Base-by-base conservation (phyloP, 2,888 invertebrate species). In the Lathronympha strigana region DNA sequence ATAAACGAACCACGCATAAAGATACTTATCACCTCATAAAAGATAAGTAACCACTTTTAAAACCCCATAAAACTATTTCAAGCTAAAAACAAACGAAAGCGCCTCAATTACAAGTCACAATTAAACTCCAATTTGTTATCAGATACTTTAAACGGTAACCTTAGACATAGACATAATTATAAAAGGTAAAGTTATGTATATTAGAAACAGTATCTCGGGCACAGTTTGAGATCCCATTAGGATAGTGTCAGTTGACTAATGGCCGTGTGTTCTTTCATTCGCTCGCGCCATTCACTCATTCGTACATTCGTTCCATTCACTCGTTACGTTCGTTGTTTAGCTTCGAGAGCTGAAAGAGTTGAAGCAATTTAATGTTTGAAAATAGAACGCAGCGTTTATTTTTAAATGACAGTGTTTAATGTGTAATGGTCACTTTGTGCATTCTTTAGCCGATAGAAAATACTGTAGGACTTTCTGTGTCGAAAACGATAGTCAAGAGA, bases 201-300 rank as follows among this genome's bases (percentile, higher is more conserved):
- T 79, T 75, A 75, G 72, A 70, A 67, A 71, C 70, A 68, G 75
- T 74, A 75, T 78, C 77, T 75, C 71, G 74, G 75, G 76, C 78
- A 76, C 80, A 80, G 83, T 82, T 83, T 73, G 74, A 82, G 82
- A 83, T 83, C 81, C 87, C 86, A 87, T 87, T 86, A 86, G 86
- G 83, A 84, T 88, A 86, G 87, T 87, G 80, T 82, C 80, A 81
- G 83, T 82, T 86, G 83, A 86, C 83, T 86, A 87, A 88, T 87
- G 84, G 82, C 73, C 75, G 75, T 72, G 74, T 76, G 73, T 73
- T 73, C 76, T 76, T 75, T 76, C 76, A 73, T 72, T 74, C 71
- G 69, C 79, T 70, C 68, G 60, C 68, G 68, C 69, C 76, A 73
- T 72, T 74, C 72, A 69, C 78, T 83, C 80, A 78, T 74, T 76